Base-by-base conservation (phyloP, 2,888 invertebrate genomes). In the Malthinus seriepunctatus region DNA sequence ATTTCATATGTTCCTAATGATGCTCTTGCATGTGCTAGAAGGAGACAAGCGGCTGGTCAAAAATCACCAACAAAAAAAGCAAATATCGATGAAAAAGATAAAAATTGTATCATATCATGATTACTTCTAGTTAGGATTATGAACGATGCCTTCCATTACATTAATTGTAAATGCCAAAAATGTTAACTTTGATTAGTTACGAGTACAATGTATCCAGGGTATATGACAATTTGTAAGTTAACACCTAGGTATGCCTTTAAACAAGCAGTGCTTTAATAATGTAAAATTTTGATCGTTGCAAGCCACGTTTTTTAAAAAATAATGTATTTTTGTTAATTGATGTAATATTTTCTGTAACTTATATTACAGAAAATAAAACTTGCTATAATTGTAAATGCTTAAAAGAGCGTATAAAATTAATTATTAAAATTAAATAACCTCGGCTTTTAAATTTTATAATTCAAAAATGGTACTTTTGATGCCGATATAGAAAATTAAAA, bases 1-100 rank as follows among this genome's bases (percentile, higher is more conserved):
- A 93, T 95, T 70, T 93, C 94, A 8, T 96, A 95, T 79, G 95
- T 95, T 65, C 95, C 95, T 67, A 95, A 94, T 78, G 95, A 94
- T 79, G 91, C 93, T 4, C 83, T 94, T 47, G 93, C 93, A 56
- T 89, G 89, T 73, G 92, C 92, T 47, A 84, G 88, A 68, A 84
- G 89, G 52, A 83, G 88, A 66, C 71, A 75, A 46, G 64, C 63
- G 48, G 81, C 78, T 15, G 71, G 71, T 49, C 78, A 79, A 76
- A 73, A 76, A 56, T 76, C 77, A 45, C 75, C 77, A 0, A 73
- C 67, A 46, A 78, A 76, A 60, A 76, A 74, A 51, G 69, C 72
- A 47, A 63, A 69, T 32, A 64, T 76, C 32, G 81, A 79, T 57
- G 88, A 86, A 71, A 87, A 88, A 71, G 86, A 88, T 73, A 93